These are phyloP conservation scores for Acrocephalus kingi DNA, from an alignment of 2,113 vertebrate genomes.

Conservation along the genomic window DNA sequence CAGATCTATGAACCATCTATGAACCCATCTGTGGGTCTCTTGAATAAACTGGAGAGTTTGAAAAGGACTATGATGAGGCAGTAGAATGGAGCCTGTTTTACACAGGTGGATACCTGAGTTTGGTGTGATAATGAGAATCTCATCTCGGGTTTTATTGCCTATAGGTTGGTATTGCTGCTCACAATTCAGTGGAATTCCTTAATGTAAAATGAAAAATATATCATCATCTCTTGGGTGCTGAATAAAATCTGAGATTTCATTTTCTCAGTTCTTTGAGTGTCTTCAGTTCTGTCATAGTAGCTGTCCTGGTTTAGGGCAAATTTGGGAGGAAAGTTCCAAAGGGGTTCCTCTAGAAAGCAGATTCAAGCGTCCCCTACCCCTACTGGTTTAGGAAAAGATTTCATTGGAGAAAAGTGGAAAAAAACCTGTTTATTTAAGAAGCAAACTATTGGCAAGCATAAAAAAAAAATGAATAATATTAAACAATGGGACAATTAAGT, in stretches of 20 bases:
- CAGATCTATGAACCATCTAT: neutral
- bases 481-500: neutral
- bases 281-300: neutral
- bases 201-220: neutral
- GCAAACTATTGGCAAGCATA: neutral
- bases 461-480: neutral
- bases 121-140: neutral
- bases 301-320: neutral
- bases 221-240: neutral
- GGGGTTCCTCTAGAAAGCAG: neutral
- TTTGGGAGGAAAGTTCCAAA: neutral
- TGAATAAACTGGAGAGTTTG: neutral
- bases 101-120: neutral
- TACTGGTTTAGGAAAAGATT: neutral
- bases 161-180: neutral
- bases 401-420: neutral
- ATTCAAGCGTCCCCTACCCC: neutral
- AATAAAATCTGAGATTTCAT: conserved; percentile 8
- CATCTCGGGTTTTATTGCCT: neutral
- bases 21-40: neutral
- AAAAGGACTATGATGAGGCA: neutral
- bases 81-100: neutral
- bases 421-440: neutral
- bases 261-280: neutral
- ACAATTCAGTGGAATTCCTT: neutral